Base-by-base conservation (phyloP, 2,888 invertebrate species). In the Brachyptera risi region DNA sequence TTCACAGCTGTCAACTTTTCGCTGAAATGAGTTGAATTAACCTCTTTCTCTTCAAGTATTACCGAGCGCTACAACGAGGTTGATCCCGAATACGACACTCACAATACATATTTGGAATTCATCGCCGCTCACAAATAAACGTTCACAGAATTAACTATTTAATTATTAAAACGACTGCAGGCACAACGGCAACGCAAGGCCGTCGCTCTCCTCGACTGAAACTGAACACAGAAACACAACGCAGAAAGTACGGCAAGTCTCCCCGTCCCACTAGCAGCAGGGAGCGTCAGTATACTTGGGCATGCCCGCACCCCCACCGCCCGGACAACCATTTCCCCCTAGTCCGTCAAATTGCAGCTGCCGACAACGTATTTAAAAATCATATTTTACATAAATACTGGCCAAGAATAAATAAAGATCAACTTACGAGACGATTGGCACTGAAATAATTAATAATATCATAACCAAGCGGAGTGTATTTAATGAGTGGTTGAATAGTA, bases 271-370 rank as follows among this genome's bases (percentile, higher is more conserved):
- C 58, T 44, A 50, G 57, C 56, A 35, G 54, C 59, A 35, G 44
- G 61, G 58, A 60, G 63, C 60, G 63, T 56, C 61, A 59, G 54
- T 61, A 61, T 58, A 61, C 58, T 60, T 63, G 56, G 63, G 58
- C 50, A 63, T 56, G 61, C 58, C 61, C 54, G 49, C 58, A 40
- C 56, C 56, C 56, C 59, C 49, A 44, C 60, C 50, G 60, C 56
- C 40, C 54, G 42, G 56, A 23, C 56, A 47, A 37, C n/a, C n/a
- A n/a, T n/a, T 24, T 60, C 51, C 56, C 62, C 50, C 40, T 54
- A 21, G 54, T 54, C 13, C 19, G 49, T 47, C 19, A 19, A 49
- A 11, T 31, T 38, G 23, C 57, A 59, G 57, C 61, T 44, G 59
- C 54, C 51, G 44, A 26, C 35, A 49, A n/a, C 59, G 37, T 47